phyloP scores from a whole-genome alignment of 1,140 invertebrate genomes.

The Pentalonia nigronervosa region DNA sequence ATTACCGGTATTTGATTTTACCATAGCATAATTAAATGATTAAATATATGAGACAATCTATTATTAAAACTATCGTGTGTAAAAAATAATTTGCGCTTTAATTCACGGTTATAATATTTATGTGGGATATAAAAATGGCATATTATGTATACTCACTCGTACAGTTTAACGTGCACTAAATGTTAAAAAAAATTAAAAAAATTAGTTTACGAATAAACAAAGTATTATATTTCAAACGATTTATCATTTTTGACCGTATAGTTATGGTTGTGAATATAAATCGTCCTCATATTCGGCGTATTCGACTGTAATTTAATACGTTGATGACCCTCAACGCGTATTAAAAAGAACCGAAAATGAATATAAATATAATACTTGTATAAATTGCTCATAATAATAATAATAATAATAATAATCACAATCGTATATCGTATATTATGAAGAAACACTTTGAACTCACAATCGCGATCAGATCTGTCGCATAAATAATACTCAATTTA shows the following conservation, averaged over 20 bases:
- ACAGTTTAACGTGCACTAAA: background rate
- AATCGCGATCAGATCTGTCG: background rate
- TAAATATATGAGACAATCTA: too few relatives aligned
- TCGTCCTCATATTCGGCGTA: background rate
- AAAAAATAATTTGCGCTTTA: background rate
- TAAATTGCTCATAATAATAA: background rate
- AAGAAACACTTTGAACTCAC: background rate
- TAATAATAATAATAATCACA: background rate
- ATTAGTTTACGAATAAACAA: background rate
- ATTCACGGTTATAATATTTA: background rate
- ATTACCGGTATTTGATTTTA: background rate
- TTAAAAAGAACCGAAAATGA: conserved; percentile 5
- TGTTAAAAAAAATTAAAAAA: background rate
- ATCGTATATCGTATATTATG: background rate
- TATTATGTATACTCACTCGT: background rate
- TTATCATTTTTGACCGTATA: conserved; percentile 26
- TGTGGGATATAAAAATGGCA: background rate
- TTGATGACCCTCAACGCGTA: conserved; percentile 3
- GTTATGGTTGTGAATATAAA: conserved; percentile 1
- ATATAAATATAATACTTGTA: background rate
- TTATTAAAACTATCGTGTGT: too few relatives aligned
- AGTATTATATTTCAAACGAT: conserved; percentile 27
- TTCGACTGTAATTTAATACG: conserved; percentile 28
- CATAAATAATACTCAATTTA: background rate
- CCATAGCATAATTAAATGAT: too few relatives aligned